phyloP scores from a whole-genome alignment of 2,888 invertebrate genomes.

The Trachelus tabidus region DNA sequence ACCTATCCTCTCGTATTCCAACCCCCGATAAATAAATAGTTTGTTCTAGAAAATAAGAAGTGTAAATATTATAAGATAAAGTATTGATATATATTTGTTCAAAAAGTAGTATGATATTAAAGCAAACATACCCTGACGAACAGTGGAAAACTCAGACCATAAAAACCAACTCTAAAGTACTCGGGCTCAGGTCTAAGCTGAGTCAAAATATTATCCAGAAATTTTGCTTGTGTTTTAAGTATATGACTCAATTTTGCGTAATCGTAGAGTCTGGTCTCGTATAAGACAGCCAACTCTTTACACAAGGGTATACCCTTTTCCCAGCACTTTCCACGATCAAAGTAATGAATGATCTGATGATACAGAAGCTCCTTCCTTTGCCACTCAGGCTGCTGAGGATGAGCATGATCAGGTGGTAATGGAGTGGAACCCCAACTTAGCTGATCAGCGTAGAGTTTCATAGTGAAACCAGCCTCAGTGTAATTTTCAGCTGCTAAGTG shows the following conservation, averaged over 20 bases:
- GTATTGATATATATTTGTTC: conserved; percentile 2
- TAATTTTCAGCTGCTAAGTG: conserved; percentile 93
- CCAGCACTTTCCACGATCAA: conserved; percentile 97
- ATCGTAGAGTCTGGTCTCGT: conserved; percentile 88
- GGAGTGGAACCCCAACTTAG: conserved; percentile 83
- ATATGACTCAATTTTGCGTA: conserved; percentile 89
- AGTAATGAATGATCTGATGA: conserved; percentile 89
- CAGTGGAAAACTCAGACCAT: conserved; percentile 92
- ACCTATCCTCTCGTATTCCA: conserved; percentile 94
- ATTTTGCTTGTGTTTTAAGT: conserved; percentile 86
- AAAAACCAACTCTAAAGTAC: conserved; percentile 95
- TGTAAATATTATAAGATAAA: conserved; percentile 17
- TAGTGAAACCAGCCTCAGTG: conserved; percentile 94
- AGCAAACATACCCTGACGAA: conserved; percentile 84
- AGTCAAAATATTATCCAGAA: conserved; percentile 90
- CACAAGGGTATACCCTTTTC: conserved; percentile 94
- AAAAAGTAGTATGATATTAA: conserved; percentile 11
- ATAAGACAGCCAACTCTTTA: conserved; percentile 87
- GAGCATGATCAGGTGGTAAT: conserved; percentile 74
- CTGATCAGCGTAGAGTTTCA: conserved; percentile 93
- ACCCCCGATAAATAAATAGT: conserved; percentile 93
- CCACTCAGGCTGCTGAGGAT: conserved; percentile 85
- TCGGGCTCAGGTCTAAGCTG: conserved; percentile 92
- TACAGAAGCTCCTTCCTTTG: conserved; percentile 91
- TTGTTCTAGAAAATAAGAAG: conserved; percentile 77